Evolutionary conservation across 2,113 vertebrate genomes (phyloP), one percentile per base, ranked within the genome.

Genomic region (Peromyscus leucopus): DNA sequence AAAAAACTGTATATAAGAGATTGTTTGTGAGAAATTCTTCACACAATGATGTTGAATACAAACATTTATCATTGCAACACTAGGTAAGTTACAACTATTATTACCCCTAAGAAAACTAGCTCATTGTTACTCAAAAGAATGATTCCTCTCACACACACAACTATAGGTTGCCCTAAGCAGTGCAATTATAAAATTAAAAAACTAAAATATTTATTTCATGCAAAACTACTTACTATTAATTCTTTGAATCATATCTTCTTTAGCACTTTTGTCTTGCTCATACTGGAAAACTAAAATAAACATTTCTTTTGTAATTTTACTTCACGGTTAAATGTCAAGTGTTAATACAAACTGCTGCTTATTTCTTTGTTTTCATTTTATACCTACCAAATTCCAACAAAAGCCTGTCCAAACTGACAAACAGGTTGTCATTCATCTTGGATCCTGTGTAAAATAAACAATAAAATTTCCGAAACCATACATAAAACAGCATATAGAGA

Each of bases 251-350:
- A 85, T 93, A 2, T 97, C 96, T 94, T 98, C 98, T 96, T 98
- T 99, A 80, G 96, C 90, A 36, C 74, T 96, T 93, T 72, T 90
- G 84, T 96, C 96, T 97, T 98, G 98, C 39, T 99, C 96, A 92
- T 98, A 89, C 98, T 99, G 98, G 82, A 98, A 99, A 97, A 98
- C 99, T 99, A 96, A 98, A 95, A 97, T 79, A 98, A 98, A 98
- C 39, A 96, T 95, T 94, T 94, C 0, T 76, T 61, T 93, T 97
- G 69, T 75, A 69, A 96, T 17, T 95, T 97, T 69, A 19, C 55
- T 76, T 97, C 88, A 93, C 42, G 71, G 22, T 87, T 95, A 92
- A 86, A 94, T 57, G 46, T 96, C 83, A 89, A 95, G 79, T 61
- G 2, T 89, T 76, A 91, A 90, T 76, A 97, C 16, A 96, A 90